These are phyloP conservation scores for Grallaria varia DNA, from an alignment of 2,113 vertebrate species.

Conservation along the genomic window DNA sequence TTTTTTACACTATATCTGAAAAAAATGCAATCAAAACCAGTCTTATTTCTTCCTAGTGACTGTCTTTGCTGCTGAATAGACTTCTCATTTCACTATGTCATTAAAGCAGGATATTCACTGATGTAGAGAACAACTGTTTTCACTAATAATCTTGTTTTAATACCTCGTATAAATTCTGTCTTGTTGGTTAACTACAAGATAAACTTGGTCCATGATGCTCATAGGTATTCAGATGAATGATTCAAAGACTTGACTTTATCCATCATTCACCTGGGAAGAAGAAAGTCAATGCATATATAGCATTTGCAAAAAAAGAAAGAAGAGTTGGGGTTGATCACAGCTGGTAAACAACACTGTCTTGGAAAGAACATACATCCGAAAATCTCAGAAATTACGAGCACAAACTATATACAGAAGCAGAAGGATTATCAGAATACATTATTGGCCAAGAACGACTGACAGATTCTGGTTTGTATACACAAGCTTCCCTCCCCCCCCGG, in stretches of 20 bases:
- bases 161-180: neutral
- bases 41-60: neutral
- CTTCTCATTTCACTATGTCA: neutral
- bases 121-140: neutral
- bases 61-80: neutral
- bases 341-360: neutral
- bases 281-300: neutral
- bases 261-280: neutral
- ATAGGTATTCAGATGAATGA: neutral
- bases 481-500: fast-evolving
- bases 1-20: neutral
- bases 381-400: neutral
- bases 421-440: neutral
- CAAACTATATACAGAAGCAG: neutral
- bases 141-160: neutral
- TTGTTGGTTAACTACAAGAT: neutral
- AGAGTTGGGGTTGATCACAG: neutral
- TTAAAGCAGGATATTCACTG: neutral
- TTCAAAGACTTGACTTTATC: neutral
- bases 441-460: neutral
- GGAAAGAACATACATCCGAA: neutral
- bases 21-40: neutral
- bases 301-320: neutral
- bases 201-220: neutral
- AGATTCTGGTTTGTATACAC: fast-evolving